Conservation (phyloP, 2,113 vertebrate species). For the Crotalus tigris region DNA sequence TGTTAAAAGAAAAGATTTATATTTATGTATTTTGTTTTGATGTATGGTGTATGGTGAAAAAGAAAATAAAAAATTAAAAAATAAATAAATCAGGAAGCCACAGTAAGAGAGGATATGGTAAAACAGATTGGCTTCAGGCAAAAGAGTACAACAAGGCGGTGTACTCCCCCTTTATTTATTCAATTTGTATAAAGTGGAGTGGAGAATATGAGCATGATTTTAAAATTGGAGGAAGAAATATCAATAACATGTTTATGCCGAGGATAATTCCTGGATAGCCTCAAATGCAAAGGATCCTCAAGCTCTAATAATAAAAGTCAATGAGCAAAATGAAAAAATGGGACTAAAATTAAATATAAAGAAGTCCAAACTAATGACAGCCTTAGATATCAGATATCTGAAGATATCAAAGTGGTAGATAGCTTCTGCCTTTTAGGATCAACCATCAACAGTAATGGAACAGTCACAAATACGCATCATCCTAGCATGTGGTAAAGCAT, state of each 20-base stretch:
- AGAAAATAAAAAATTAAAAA: too few relatives aligned
- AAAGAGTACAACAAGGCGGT: background rate
- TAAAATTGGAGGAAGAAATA: background rate
- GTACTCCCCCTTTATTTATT: background rate
- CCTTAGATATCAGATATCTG: background rate
- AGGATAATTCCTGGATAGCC: background rate
- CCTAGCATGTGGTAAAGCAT: background rate
- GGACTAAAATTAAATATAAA: background rate
- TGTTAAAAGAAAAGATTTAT: too few relatives aligned
- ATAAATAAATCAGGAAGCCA: background rate
- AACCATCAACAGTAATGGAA: background rate
- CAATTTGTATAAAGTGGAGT: background rate
- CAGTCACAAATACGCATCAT: background rate
- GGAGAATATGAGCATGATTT: background rate
- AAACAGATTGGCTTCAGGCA: background rate
- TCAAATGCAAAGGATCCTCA: background rate
- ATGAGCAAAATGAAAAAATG: background rate
- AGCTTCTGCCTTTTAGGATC: background rate
- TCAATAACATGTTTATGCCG: background rate
- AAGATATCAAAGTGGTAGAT: background rate
- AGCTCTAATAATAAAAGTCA: background rate
- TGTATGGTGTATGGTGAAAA: too few relatives aligned
- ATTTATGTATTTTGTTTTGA: too few relatives aligned
- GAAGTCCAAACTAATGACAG: background rate
- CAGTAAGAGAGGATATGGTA: background rate